A percentile compares a stretch with the other conserved stretches of the same genome.
phyloP scores from a whole-genome alignment of 37 sponge, comb jelly and placozoan species.

The Cliona cf. orientalis region DNA sequence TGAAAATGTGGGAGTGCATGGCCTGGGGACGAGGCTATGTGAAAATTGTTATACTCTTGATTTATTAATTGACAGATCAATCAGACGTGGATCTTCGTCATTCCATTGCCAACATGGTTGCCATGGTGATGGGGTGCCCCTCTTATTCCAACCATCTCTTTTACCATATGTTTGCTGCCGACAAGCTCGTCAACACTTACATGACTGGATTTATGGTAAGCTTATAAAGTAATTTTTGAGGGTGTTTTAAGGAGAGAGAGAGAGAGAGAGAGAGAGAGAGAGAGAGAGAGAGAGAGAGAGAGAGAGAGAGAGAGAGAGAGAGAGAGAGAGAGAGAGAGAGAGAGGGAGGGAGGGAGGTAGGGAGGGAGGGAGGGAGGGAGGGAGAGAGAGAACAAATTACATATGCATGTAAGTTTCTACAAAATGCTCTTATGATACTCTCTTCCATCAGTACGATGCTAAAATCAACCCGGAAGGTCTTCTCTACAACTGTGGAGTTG shows the following conservation, averaged over 20 bases:
- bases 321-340: slow-evolving; percentile 47
- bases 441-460: slow-evolving; percentile 48
- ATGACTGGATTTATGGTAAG: slow-evolving; percentile 86
- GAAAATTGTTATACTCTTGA: neutral
- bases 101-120: slow-evolving; percentile 77
- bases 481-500: slow-evolving; percentile 78
- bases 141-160: slow-evolving; percentile 74
- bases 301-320: slow-evolving; percentile 13
- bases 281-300: slow-evolving; percentile 3
- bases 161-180: slow-evolving; percentile 72
- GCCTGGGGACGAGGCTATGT: neutral
- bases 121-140: slow-evolving; percentile 72
- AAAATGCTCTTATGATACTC: neutral
- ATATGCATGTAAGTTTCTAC: no score
- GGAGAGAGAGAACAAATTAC: neutral
- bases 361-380: slow-evolving; percentile 7
- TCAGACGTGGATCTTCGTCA: slow-evolving; percentile 77
- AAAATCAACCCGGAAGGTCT: slow-evolving; percentile 65
- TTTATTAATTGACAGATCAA: slow-evolving; percentile 45
- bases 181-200: slow-evolving; percentile 64
- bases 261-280: neutral
- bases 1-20: slow-evolving; percentile 1
- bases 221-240: neutral
- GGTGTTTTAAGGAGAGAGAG: neutral
- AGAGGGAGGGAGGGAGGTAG: slow-evolving; percentile 1